Evolutionary conservation across 2,888 invertebrate genomes (phyloP).

Genomic region (Agelastica alni): DNA sequence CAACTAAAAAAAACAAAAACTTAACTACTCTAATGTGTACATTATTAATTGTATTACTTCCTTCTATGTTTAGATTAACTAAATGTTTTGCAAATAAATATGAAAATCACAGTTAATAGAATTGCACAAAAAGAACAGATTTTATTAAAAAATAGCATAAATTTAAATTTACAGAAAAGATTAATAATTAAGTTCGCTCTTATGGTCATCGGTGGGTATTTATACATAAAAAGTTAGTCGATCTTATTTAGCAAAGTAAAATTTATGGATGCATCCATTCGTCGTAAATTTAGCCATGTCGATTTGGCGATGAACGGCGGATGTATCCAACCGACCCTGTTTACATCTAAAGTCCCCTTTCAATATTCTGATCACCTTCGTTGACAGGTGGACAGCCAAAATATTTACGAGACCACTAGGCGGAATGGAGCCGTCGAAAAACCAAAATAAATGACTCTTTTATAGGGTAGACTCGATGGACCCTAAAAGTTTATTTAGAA

Average conservation of each 20-base stretch:
- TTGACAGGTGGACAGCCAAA: constrained; percentile 48
- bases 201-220: no score
- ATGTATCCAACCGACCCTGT: constrained; percentile 5
- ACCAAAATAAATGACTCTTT: constrained; percentile 31
- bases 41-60: no score
- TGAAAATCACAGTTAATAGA: no score
- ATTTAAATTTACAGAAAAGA: no score
- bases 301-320: constrained; percentile 1
- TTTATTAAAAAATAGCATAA: no score
- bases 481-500: constrained; percentile 12
- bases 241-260: not conserved
- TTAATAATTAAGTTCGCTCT: no score
- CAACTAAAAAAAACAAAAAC: no score
- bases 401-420: constrained; percentile 42
- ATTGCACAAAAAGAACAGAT: no score
- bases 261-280: constrained; percentile 1
- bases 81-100: no score
- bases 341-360: constrained; percentile 35
- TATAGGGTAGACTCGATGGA: constrained; percentile 20
- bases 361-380: constrained; percentile 47
- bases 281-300: constrained; percentile 2
- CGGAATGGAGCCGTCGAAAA: constrained; percentile 30
- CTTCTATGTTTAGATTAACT: no score
- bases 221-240: no score
- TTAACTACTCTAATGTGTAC: no score